Evolutionary conservation across 2,113 vertebrate genomes (phyloP), one percentile per base, ranked within the genome.

Genomic region (Arizona elegans): DNA sequence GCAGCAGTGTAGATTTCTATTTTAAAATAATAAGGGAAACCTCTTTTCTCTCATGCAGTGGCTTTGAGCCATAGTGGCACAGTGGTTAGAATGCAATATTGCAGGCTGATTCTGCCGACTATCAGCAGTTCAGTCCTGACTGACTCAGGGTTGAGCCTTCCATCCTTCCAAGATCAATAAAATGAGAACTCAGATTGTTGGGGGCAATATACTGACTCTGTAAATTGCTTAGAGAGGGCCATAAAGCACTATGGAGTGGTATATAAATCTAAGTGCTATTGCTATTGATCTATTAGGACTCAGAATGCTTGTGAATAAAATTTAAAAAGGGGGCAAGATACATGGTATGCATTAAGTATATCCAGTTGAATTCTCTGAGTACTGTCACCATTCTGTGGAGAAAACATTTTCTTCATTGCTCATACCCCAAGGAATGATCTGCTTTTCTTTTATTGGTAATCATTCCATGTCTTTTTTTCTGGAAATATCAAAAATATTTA

Each of bases 1-100:
- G 7, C 8, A 53, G 43, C 91, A 94, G 94, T 96, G 95, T 95
- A 95, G 96, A 90, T 89, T 92, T 54, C 15, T 87, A 10, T 58
- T 92, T 19, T 94, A 86, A 90, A 65, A 92, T 92, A 86, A 2
- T 43, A 26, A 29, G 26, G 13, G 26, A 87, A n/a, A 15, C 13
- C n/a, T 53, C 8, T 29, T 10, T 87, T 52, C 13, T 87, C 15
- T 26, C 26, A 87, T n/a, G 86, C 38, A 38, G 38, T 38, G 2
- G 86, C 12, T 29, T 53, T 87, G 24, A 43, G 26, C 26, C 26
- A 7, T 54, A n/a, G 26, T 65, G 62, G 29, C 62, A 70, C 23
- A n/a, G 5, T 70, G 62, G 29, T n/a, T 70, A n/a, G 11, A 65
- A 65, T n/a, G 62, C 11, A n/a, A 4, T n/a, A 65, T 5, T 65